Base-by-base conservation (phyloP, 92 coral and sea anemone species). In the Epizoanthus ramosus region DNA sequence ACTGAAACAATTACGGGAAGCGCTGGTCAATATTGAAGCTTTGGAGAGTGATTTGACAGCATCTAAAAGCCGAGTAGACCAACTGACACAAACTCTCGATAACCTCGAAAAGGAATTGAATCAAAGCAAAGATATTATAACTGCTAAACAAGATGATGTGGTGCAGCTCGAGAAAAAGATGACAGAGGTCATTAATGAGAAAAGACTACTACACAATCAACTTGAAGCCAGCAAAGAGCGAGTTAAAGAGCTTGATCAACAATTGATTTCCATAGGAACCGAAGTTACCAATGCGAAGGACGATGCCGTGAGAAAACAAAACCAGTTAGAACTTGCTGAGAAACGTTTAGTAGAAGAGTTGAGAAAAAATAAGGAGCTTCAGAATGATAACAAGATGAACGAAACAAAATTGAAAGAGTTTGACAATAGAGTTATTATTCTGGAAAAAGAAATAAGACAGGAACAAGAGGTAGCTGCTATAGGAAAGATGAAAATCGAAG, bases 211-310 rank as follows among this genome's bases (percentile, higher is more conserved):
- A 3, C 63, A 84, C 37, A 63, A 47, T 31, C 88, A 88, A 68
- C 57, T 83, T 41, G 88, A 85, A 39, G 83, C 23, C 24, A 79
- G 71, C 2, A 59, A 66, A 19, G 63, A 63, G 47, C 75, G 47
- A 72, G n/a, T 63, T 18, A 43, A 85, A 33, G 81, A 72, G 21
- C 86, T 90, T 5, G 83, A 74, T 63, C 71, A 87, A 17, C 90
- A 86, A 74, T 85, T 84, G 50, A 88, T 57, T 58, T 76, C 71
- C 25, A 53, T 63, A 41, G 88, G 64, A 67, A 74, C 53, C 25
- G 57, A 76, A 31, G 16, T 72, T 57, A 60, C 60, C 33, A 37
- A 65, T 56, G 45, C 87, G 24, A 85, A 80, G 64, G 87, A 74
- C 71, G 91, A 91, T 17, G 64, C 37, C 15, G 71, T n/a, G 18